phyloP scores from a whole-genome alignment of 2,888 invertebrate species.

The Machimus rusticus region DNA sequence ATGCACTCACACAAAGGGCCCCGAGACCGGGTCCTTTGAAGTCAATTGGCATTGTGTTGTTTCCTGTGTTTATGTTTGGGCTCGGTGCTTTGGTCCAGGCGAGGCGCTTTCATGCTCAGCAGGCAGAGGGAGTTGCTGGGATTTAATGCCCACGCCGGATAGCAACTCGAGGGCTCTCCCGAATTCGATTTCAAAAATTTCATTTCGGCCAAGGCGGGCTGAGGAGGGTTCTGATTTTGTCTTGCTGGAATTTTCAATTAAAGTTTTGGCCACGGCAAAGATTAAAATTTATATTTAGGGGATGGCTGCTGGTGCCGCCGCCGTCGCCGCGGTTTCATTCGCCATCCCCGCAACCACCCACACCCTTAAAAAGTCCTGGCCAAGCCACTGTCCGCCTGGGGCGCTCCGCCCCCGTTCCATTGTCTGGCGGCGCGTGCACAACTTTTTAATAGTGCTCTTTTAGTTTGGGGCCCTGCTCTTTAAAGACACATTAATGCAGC shows the following conservation, averaged over 20 bases:
- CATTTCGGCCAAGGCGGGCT: not conserved
- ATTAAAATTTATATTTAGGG: not conserved
- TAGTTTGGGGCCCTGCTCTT: not conserved
- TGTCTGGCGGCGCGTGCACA: not conserved
- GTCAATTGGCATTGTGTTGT: conserved; percentile 28
- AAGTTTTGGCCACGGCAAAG: not conserved
- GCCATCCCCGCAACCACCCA: not conserved
- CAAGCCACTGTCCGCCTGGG: not conserved
- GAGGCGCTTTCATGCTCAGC: not conserved
- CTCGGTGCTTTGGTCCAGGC: conserved; percentile 4
- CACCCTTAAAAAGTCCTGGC: not conserved
- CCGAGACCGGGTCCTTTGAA: conserved; percentile 5
- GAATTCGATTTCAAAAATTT: conserved; percentile 30
- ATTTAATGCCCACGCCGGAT: conserved; percentile 7
- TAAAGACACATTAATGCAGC: not conserved
- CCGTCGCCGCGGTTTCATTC: not conserved
- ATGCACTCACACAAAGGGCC: conserved; percentile 9
- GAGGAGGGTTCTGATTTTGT: not conserved
- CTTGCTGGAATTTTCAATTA: conserved; percentile 14
- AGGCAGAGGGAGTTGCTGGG: not conserved
- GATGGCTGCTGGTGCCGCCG: not conserved
- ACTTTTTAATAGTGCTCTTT: not conserved
- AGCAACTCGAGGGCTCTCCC: conserved; percentile 5
- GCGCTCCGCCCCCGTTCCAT: not conserved
- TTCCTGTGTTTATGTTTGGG: not conserved